These are phyloP conservation scores for Willisornis vidua DNA, from an alignment of 2,113 vertebrate species.

Conservation along the genomic window DNA sequence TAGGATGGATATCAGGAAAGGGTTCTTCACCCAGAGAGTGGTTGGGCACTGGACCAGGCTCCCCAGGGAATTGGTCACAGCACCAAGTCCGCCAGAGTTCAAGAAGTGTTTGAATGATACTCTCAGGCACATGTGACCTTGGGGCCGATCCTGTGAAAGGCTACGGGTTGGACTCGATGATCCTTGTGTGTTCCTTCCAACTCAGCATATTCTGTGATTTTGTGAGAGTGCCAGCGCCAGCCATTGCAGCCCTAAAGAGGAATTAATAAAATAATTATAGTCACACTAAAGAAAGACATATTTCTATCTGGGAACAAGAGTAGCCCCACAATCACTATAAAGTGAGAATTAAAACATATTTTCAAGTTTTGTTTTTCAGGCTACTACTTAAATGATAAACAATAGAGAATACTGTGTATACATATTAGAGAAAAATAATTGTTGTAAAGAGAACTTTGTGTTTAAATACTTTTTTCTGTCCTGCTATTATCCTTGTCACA, in stretches of 20 bases:
- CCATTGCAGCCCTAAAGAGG: neutral
- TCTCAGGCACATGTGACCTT: neutral
- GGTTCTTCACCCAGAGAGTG: neutral
- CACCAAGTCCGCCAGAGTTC: neutral
- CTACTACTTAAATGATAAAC: neutral
- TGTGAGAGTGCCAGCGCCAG: neutral
- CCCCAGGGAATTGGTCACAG: neutral
- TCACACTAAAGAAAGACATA: neutral
- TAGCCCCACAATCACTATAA: neutral
- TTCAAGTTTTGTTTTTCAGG: slow-evolving; percentile 12
- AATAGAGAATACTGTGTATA: neutral
- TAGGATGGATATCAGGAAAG: neutral
- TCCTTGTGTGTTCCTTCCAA: neutral
- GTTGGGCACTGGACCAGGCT: neutral
- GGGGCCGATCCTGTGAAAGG: neutral
- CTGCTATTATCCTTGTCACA: neutral
- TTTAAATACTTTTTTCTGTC: neutral
- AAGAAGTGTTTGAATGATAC: neutral
- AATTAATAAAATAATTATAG: neutral
- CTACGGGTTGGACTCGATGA: neutral
- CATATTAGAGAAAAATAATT: neutral
- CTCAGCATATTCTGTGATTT: neutral
- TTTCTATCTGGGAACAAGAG: neutral
- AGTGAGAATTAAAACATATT: neutral
- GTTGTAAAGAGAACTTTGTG: neutral